Evolutionary conservation across 2,113 vertebrate genomes (phyloP).

Genomic region (Mohoua ochrocephala): DNA sequence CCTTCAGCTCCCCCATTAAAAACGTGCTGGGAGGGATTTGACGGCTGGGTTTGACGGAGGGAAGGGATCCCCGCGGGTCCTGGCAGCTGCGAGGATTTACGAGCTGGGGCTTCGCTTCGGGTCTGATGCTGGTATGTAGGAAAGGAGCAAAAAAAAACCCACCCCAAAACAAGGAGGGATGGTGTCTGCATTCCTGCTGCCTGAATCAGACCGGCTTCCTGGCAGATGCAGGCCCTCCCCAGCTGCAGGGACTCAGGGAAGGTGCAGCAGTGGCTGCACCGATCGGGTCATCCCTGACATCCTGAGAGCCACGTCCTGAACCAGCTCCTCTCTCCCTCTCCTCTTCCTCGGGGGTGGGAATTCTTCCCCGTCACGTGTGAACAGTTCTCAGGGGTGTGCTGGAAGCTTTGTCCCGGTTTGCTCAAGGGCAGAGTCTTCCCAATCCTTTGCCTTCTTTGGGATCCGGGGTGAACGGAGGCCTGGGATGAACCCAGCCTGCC

Average conservation of each 20-base stretch:
- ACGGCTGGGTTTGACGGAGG: background rate
- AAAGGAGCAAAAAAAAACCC: background rate
- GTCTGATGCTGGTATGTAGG: background rate
- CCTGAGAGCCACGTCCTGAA: fast-evolving
- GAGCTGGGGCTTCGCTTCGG: background rate
- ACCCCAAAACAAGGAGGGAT: background rate
- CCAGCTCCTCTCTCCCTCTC: background rate
- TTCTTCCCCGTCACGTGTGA: fast-evolving
- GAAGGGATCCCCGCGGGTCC: background rate
- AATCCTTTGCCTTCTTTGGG: background rate
- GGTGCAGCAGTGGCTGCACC: background rate
- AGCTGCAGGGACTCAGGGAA: background rate
- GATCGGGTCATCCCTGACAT: fast-evolving
- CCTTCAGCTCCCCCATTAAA: background rate
- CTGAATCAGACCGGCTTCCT: background rate
- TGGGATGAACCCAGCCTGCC: background rate
- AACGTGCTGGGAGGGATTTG: background rate
- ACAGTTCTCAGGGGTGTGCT: background rate
- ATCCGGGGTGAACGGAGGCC: background rate
- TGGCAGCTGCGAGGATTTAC: background rate
- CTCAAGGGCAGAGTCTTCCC: too few relatives aligned
- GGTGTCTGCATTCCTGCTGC: background rate
- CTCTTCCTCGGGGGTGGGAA: background rate
- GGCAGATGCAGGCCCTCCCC: background rate
- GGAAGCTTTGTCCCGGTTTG: background rate